Base-by-base conservation (phyloP, 1,140 invertebrate species). In the Teleopsis dalmanni region DNA sequence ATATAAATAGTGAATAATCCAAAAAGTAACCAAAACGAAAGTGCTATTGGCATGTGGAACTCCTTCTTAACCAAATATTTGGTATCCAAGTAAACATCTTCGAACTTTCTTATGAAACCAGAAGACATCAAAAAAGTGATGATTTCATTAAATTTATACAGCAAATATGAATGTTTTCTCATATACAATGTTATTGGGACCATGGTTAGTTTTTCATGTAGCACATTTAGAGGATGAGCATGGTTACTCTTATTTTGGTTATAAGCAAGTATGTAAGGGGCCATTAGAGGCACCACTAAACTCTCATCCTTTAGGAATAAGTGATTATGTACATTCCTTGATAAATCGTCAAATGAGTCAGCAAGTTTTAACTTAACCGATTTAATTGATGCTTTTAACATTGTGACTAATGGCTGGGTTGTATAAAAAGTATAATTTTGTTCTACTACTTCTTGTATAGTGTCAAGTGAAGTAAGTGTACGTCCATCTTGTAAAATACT, bases 111-210 rank as follows among this genome's bases (percentile, higher is more conserved):
- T n/a, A n/a, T n/a, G n/a, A n/a, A n/a, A n/a, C n/a, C n/a, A n/a
- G n/a, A n/a, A n/a, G n/a, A n/a, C n/a, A n/a, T n/a, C n/a, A n/a
- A n/a, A n/a, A n/a, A n/a, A 44, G 47, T 42, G 10, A 52, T 23
- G 5, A 52, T 29, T 4, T 27, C 31, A 47, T 52, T 47, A 33
- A 52, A 43, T 22, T 45, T 44, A 16, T 43, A 23, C 10, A 43
- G 42, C 13, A 52, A 37, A 36, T 22, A 52, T 3, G 44, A 47
- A 25, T 52, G 50, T 35, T 52, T 52, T 10, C 43, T 11, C n/a
- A 51, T 47, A 42, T 51, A 51, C 29, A 51, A 47, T 6, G 50
- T 51, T 11, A 51, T 47, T n/a, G 46, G 37, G 16, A 47, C 43
- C 11, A 38, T 33, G 29, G 47, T 43, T 33, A 52, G 35, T 14